Evolutionary conservation across 2,888 invertebrate genomes (phyloP), one percentile per base, ranked within the genome.

Genomic region (Eupsilia transversa): DNA sequence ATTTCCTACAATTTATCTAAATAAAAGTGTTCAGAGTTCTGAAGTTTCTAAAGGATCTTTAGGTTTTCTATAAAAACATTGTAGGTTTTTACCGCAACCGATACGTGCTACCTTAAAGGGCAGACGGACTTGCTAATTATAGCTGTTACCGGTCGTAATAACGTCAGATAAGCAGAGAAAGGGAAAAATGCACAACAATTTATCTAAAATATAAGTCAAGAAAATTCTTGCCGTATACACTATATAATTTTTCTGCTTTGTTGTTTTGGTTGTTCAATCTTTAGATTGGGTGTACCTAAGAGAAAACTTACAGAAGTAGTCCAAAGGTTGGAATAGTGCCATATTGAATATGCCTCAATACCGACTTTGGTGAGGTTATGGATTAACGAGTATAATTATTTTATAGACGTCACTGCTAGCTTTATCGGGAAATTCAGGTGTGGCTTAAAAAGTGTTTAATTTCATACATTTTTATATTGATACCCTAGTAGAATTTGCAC

Each of bases 101-200:
- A 20, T 43, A 30, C 14, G 10, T 52, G 35, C 23, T 57, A n/a
- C 33, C 5, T 30, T 43, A 17, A 43, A 10, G 35, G 2, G 3
- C 20, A 35, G 43, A n/a, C 17, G 17, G 38, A 27, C 43, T 41
- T 54, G 46, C 60, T 76, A 54, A 82, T 78, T 78, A 49, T 33
- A 41, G 33, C n/a, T 49, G n/a, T 46, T 60, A 30, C 64, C 23
- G 54, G 30, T 49, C 41, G 33, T 65, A 46, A 75, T 20, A 65
- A 35, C 27, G 33, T 54, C n/a, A 82, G 82, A 75, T 56, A 81
- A 74, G 54, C 33, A 38, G 38, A 59, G 43, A 54, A 64, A 59
- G n/a, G 33, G 0, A 54, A 74, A 81, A 81, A 60, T 65, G 46
- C 60, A 60, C 41, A 49, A 74, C 7, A n/a, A 5, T 41, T 52